Evolutionary conservation across 2,888 invertebrate species (phyloP).

Genomic region (Elaeidobius kamerunicus): DNA sequence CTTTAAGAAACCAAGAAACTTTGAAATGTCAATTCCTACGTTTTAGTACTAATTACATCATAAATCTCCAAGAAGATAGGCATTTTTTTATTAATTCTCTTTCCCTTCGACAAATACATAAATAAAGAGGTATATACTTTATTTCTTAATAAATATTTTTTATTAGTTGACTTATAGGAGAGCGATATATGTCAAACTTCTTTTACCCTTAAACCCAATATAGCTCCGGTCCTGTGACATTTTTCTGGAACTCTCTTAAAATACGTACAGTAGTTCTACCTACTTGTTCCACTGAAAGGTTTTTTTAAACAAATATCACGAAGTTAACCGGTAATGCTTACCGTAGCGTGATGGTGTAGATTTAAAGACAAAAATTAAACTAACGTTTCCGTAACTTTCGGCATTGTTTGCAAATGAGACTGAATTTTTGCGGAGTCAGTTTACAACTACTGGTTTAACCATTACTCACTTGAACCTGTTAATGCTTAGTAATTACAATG

Average conservation of each 20-base stretch:
- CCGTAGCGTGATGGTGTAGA: constrained; percentile 14
- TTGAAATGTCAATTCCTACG: neutral
- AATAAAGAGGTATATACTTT: no score
- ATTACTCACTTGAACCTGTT: neutral
- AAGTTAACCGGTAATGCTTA: constrained; percentile 9
- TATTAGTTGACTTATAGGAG: no score
- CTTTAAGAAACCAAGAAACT: neutral
- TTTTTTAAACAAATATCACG: constrained; percentile 3
- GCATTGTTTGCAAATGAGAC: constrained; percentile 19
- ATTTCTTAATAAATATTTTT: no score
- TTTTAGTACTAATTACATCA: no score
- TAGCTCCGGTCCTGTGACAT: neutral
- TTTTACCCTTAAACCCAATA: neutral
- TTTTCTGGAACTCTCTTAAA: no score
- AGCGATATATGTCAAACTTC: neutral
- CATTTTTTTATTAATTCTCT: no score
- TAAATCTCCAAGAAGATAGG: no score
- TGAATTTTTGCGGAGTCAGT: constrained; percentile 5
- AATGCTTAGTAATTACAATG: neutral
- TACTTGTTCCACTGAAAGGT: neutral
- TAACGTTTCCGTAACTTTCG: constrained; percentile 9
- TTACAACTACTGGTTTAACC: constrained; percentile 11
- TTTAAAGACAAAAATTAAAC: constrained; percentile 6
- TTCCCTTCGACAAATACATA: no score
- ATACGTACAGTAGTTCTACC: neutral